A percentile compares a stretch with the other conserved stretches of the same genome.
These are phyloP conservation scores for Zapornia atra DNA, from an alignment of 2,113 vertebrate genomes.

Conservation along the genomic window DNA sequence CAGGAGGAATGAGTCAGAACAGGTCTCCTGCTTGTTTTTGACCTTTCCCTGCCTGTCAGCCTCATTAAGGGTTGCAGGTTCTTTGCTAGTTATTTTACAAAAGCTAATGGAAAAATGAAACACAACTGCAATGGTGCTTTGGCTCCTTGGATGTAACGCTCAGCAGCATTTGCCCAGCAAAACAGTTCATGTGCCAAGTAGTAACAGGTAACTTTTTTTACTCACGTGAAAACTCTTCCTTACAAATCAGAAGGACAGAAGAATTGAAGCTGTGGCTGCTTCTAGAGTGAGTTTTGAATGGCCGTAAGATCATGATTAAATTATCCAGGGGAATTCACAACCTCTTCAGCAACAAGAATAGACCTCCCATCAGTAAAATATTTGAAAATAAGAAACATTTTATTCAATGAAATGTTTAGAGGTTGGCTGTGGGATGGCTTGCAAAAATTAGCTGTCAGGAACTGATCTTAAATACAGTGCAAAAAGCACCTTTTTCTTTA, in stretches of 20 bases:
- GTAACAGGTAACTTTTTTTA: not conserved
- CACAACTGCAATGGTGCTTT: not conserved
- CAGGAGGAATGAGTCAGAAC: slow-evolving; percentile 43
- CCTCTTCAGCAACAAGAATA: not conserved
- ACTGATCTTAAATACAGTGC: not conserved
- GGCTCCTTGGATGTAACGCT: not conserved
- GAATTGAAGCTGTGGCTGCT: not conserved
- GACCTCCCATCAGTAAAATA: not conserved
- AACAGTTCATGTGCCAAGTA: not conserved
- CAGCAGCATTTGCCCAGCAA: not conserved
- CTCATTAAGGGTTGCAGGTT: slow-evolving; percentile 33
- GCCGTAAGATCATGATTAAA: not conserved
- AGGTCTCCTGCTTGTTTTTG: slow-evolving; percentile 12
- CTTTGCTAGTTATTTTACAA: slow-evolving; percentile 34
- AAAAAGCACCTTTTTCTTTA: not conserved
- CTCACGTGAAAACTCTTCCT: not conserved
- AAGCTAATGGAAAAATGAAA: not conserved
- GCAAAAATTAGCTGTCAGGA: not conserved
- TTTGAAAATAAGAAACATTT: not conserved
- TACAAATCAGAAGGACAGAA: not conserved
- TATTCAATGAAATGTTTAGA: not conserved
- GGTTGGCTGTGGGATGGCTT: not conserved
- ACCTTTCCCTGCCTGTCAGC: slow-evolving; percentile 16
- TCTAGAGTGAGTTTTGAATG: not conserved
- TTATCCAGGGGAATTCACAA: not conserved